A percentile compares a stretch with the other conserved stretches of the same genome.
Evolutionary conservation across 2,888 invertebrate genomes (phyloP).

Genomic region (Crepidodera aurea): DNA sequence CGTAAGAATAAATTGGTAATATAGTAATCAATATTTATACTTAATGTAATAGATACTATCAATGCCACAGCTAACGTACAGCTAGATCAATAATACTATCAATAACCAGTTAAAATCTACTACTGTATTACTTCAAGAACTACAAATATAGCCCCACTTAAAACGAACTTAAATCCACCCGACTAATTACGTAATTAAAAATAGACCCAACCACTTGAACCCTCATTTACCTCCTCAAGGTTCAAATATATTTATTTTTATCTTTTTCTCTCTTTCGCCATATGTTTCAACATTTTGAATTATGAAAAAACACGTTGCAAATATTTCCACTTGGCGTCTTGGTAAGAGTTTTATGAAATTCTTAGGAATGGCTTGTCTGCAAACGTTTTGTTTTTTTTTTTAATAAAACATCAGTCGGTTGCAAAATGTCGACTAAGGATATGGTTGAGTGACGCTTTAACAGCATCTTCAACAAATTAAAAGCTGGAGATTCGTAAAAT

Average conservation of each 20-base stretch:
- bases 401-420: conserved; percentile 8
- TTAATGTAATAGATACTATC: too few relatives aligned
- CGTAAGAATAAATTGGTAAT: too few relatives aligned
- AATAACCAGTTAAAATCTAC: background rate
- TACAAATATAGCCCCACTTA: conserved; percentile 1
- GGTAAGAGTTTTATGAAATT: background rate
- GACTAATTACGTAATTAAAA: conserved; percentile 9
- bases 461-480: too few relatives aligned
- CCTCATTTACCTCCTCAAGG: conserved; percentile 13
- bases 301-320: conserved; percentile 17
- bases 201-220: conserved; percentile 14
- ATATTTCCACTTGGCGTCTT: conserved; percentile 5
- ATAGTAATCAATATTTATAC: too few relatives aligned
- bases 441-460: background rate
- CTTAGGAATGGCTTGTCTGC: background rate
- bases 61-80: background rate
- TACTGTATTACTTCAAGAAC: background rate
- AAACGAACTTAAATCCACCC: conserved; percentile 1
- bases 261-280: background rate
- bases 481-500: too few relatives aligned
- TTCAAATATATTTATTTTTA: background rate
- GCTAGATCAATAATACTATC: background rate
- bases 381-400: conserved; percentile 3
- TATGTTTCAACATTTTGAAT: conserved; percentile 15
- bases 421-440: background rate